phyloP scores from a whole-genome alignment of 2,113 vertebrate genomes.

The Tilapia sparmanii region DNA sequence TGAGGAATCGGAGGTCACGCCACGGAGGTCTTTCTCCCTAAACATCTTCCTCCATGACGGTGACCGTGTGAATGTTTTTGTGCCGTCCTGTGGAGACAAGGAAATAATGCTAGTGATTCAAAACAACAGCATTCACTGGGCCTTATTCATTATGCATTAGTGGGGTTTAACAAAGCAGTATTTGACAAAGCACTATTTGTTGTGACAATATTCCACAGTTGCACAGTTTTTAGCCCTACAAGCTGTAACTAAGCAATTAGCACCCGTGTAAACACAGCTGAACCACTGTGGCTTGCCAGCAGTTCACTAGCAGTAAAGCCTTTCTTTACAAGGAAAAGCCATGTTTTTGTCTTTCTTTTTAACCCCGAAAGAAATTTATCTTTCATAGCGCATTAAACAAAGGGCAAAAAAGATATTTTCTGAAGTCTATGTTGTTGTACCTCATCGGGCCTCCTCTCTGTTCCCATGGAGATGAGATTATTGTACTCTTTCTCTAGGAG shows the following conservation, averaged over 20 bases:
- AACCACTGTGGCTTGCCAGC: conserved; percentile 3
- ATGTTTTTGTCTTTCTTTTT: neutral
- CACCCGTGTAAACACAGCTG: conserved; percentile 52
- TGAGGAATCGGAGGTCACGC: conserved; percentile 85
- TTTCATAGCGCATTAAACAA: neutral
- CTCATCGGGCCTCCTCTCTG: conserved; percentile 88
- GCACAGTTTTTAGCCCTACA: conserved; percentile 4
- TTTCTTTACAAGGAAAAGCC: neutral
- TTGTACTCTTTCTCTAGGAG: conserved; percentile 89
- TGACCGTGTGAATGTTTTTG: conserved; percentile 89
- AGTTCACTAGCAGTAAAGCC: neutral
- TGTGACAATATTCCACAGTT: conserved; percentile 13
- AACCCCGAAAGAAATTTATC: neutral
- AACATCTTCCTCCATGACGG: conserved; percentile 95
- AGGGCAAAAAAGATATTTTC: neutral
- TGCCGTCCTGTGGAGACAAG: conserved; percentile 72
- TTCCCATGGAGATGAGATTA: conserved; percentile 85
- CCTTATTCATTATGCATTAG: conserved; percentile 8
- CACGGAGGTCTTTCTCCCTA: conserved; percentile 87
- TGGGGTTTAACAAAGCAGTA: neutral
- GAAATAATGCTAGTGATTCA: neutral
- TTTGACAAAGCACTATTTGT: conserved; percentile 15
- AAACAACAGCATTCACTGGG: neutral
- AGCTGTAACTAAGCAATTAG: conserved; percentile 47
- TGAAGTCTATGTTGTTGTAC: conserved; percentile 55